Conservation (phyloP, 2,888 invertebrate genomes). For the Incurvaria masculella region DNA sequence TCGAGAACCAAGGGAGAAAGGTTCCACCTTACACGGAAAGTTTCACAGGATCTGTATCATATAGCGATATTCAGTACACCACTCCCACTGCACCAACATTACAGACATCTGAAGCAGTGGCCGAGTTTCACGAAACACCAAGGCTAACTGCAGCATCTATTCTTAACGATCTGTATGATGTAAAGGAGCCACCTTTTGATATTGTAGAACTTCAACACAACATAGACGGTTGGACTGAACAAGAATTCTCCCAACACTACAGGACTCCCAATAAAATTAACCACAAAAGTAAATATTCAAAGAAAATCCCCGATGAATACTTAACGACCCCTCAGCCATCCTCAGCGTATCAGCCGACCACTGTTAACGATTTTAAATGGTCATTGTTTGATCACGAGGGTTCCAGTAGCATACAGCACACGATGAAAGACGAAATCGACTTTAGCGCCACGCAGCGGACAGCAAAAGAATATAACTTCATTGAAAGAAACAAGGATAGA, state of each 20-base stretch:
- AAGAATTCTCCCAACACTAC: slow-evolving; percentile 55
- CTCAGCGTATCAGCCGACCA: slow-evolving; percentile 30
- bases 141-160: slow-evolving; percentile 38
- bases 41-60: slow-evolving; percentile 4
- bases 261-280: slow-evolving; percentile 48
- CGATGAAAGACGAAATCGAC: slow-evolving; percentile 30
- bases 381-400: slow-evolving; percentile 48
- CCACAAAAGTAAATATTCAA: slow-evolving; percentile 60
- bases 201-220: slow-evolving; percentile 74
- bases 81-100: slow-evolving; percentile 8
- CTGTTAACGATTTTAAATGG: slow-evolving; percentile 32
- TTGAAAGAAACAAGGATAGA: slow-evolving; percentile 32
- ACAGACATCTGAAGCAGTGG: slow-evolving; percentile 22
- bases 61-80: background rate
- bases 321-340: slow-evolving; percentile 62
- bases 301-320: slow-evolving; percentile 75
- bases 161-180: slow-evolving; percentile 38
- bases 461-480: slow-evolving; percentile 34
- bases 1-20: slow-evolving; percentile 44
- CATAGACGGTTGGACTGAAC: slow-evolving; percentile 82
- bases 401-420: slow-evolving; percentile 43
- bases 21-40: slow-evolving; percentile 36
- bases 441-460: slow-evolving; percentile 24
- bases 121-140: slow-evolving; percentile 52
- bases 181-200: slow-evolving; percentile 62